phyloP scores from a whole-genome alignment of 35 echinoderm and acorn worm species.

The Eucidaris tribuloides region DNA sequence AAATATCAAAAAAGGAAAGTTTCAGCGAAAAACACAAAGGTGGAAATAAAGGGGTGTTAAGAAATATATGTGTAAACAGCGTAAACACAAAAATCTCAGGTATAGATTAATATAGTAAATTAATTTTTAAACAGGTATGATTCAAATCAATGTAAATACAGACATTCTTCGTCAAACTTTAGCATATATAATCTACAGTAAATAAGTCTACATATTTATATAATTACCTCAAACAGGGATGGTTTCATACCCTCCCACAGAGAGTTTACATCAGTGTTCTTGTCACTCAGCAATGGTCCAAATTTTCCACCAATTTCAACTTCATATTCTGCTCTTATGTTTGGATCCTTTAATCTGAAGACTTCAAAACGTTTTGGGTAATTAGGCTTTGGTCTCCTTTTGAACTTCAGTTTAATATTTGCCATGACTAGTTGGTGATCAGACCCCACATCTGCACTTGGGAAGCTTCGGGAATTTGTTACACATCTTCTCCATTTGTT shows the following conservation, averaged over 20 bases:
- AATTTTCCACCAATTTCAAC: constrained; percentile 38
- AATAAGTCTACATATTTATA: too few relatives aligned
- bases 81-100: too few relatives aligned
- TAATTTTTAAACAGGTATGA: too few relatives aligned
- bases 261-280: neutral
- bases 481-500: constrained; percentile 43
- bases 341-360: neutral
- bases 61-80: too few relatives aligned
- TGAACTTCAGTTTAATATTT: constrained; percentile 40
- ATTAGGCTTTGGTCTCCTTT: constrained; percentile 19
- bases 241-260: neutral
- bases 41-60: too few relatives aligned
- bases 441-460: constrained; percentile 34
- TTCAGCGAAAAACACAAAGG: too few relatives aligned
- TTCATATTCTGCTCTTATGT: neutral
- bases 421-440: constrained; percentile 29
- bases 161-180: too few relatives aligned
- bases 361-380: constrained; percentile 5
- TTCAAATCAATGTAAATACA: too few relatives aligned
- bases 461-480: constrained; percentile 10
- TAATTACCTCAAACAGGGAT: neutral
- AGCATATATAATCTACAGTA: too few relatives aligned
- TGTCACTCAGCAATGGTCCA: constrained; percentile 2
- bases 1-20: too few relatives aligned
- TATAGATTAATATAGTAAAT: too few relatives aligned